Percentiles rank a stretch among this genome's conserved stretches.
Evolutionary conservation across 2,888 invertebrate species (phyloP).

Genomic region (Trissolcus japonicus): DNA sequence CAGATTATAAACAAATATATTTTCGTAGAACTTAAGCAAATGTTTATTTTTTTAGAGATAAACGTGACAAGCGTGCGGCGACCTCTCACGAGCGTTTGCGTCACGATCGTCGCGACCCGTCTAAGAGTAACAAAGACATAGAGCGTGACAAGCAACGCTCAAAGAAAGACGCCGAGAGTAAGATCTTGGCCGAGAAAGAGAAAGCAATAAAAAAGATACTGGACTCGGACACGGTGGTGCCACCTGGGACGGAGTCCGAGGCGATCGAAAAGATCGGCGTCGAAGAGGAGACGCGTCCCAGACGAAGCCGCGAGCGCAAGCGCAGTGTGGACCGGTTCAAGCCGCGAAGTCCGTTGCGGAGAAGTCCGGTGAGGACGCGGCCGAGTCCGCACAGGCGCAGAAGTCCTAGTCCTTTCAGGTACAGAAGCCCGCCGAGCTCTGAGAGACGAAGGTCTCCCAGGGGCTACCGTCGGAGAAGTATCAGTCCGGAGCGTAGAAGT

Average conservation of each 20-base stretch:
- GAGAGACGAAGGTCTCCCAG: slow-evolving; percentile 47
- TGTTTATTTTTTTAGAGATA: background rate
- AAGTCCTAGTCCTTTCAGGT: slow-evolving; percentile 54
- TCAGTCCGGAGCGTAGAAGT: slow-evolving; percentile 68
- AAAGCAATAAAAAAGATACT: slow-evolving; percentile 73
- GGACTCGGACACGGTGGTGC: slow-evolving; percentile 72
- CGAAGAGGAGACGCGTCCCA: slow-evolving; percentile 54
- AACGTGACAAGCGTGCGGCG: background rate
- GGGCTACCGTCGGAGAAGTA: slow-evolving; percentile 58
- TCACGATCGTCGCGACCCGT: slow-evolving; percentile 68
- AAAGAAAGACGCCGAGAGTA: slow-evolving; percentile 70
- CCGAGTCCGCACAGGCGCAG: slow-evolving; percentile 60
- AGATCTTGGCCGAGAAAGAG: slow-evolving; percentile 73
- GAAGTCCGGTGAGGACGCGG: slow-evolving; percentile 63
- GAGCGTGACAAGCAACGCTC: slow-evolving; percentile 72
- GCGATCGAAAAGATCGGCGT: slow-evolving; percentile 68
- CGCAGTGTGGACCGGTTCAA: slow-evolving; percentile 61
- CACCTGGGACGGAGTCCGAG: slow-evolving; percentile 73
- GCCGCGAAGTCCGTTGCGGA: slow-evolving; percentile 58
- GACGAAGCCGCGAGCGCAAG: slow-evolving; percentile 59
- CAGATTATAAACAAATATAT: background rate
- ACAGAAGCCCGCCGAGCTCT: slow-evolving; percentile 58
- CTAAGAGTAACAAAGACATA: slow-evolving; percentile 73
- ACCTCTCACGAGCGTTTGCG: background rate
- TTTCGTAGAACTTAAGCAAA: background rate